Evolutionary conservation across 2,797 vertebrate genomes (phyloP).

Genomic region (Chrosomus eos): DNA sequence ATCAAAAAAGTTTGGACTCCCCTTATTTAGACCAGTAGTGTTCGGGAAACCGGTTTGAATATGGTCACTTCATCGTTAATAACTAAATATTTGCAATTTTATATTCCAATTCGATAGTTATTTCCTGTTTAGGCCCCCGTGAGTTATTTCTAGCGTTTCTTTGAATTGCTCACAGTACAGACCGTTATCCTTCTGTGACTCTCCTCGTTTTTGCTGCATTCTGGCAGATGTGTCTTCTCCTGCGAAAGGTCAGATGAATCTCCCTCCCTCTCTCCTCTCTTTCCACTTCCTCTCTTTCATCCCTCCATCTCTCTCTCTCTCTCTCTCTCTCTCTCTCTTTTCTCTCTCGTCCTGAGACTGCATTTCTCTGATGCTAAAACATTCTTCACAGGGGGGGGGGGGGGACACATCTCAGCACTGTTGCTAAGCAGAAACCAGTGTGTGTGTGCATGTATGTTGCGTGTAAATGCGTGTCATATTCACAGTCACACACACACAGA

Average conservation of each 20-base stretch:
- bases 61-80: no score
- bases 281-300: background rate
- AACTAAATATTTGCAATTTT: background rate
- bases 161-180: background rate
- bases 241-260: constrained; percentile 52
- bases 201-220: constrained; percentile 26
- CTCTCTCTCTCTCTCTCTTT: constrained; percentile 1
- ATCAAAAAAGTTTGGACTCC: no score
- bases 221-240: constrained; percentile 44
- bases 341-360: constrained; percentile 11
- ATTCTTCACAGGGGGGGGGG: constrained; percentile 39
- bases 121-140: background rate
- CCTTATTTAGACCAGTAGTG: no score
- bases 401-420: constrained; percentile 39
- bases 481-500: background rate
- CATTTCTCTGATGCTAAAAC: constrained; percentile 43
- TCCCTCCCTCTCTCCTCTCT: constrained; percentile 23
- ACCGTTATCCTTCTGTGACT: background rate
- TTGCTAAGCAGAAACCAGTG: constrained; percentile 59
- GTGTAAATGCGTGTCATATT: background rate
- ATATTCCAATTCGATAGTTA: background rate
- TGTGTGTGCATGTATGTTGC: background rate
- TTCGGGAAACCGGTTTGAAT: no score
- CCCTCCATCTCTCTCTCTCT: constrained; percentile 5
- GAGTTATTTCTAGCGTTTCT: background rate